phyloP scores from a whole-genome alignment of 2,888 invertebrate genomes.

The Dastarcus helophoroides region DNA sequence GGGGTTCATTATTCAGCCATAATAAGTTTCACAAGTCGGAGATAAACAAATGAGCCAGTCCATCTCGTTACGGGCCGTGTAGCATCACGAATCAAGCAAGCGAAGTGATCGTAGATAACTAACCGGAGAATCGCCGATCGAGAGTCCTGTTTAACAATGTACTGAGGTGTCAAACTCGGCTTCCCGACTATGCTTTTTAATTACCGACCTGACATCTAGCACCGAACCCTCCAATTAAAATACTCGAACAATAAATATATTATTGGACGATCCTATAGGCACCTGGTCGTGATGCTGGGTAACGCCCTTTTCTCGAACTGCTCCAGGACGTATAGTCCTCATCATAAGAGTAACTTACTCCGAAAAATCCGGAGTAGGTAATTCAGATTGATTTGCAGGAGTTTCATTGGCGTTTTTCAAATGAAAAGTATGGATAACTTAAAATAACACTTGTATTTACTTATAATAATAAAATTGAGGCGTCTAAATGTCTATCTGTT shows the following conservation, averaged over 20 bases:
- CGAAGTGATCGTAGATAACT: slow-evolving; percentile 28
- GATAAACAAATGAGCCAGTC: slow-evolving; percentile 37
- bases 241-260: slow-evolving; percentile 34
- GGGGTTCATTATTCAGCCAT: slow-evolving; percentile 34
- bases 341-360: too few relatives aligned
- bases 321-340: slow-evolving; percentile 11
- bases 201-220: slow-evolving; percentile 36
- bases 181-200: slow-evolving; percentile 37
- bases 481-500: too few relatives aligned
- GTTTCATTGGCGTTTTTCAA: too few relatives aligned
- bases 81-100: slow-evolving; percentile 32
- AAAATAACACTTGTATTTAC: too few relatives aligned
- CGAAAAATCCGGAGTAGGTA: too few relatives aligned
- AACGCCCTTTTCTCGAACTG: slow-evolving; percentile 16
- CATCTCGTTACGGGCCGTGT: slow-evolving; percentile 30
- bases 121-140: slow-evolving; percentile 24
- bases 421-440: too few relatives aligned
- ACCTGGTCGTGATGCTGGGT: slow-evolving; percentile 12
- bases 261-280: slow-evolving; percentile 21
- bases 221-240: slow-evolving; percentile 37
- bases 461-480: too few relatives aligned
- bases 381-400: too few relatives aligned
- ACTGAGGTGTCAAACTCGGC: slow-evolving; percentile 37
- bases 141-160: slow-evolving; percentile 35
- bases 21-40: slow-evolving; percentile 32